phyloP scores from a whole-genome alignment of 2,113 vertebrate species.

The Ranitomeya variabilis region DNA sequence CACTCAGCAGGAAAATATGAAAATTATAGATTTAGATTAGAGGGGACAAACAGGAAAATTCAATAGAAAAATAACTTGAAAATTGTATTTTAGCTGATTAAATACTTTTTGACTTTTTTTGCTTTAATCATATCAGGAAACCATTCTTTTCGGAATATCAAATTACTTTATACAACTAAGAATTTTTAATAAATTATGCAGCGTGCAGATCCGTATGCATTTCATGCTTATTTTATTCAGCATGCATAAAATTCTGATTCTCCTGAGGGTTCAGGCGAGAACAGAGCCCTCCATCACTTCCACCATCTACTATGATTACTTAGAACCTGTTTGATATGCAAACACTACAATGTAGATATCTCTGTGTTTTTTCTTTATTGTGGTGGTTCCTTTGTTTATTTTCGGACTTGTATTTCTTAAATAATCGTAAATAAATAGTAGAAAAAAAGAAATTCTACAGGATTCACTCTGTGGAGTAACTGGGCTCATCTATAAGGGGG shows the following conservation, averaged over 20 bases:
- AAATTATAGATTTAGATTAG: background rate
- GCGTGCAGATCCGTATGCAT: background rate
- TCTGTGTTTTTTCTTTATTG: background rate
- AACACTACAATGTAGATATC: background rate
- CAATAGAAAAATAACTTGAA: constrained; percentile 5
- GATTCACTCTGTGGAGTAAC: background rate
- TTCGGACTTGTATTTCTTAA: too few relatives aligned
- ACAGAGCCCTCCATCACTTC: background rate
- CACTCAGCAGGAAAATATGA: background rate
- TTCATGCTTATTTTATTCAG: background rate
- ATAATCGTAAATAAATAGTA: too few relatives aligned
- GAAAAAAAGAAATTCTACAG: background rate
- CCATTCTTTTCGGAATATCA: background rate
- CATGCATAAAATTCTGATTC: background rate
- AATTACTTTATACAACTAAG: constrained; percentile 19
- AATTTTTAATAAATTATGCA: constrained; percentile 13
- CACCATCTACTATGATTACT: constrained; percentile 9
- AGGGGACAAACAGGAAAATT: background rate
- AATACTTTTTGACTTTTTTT: background rate
- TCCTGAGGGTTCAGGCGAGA: background rate
- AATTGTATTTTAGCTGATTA: constrained; percentile 23
- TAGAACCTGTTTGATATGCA: constrained; percentile 11
- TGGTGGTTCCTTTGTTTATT: too few relatives aligned
- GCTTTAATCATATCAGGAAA: constrained; percentile 12
- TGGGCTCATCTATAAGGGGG: too few relatives aligned